A percentile compares a stretch with the other conserved stretches of the same genome.
These are phyloP conservation scores for Bettongia penicillata DNA, from an alignment of 2,113 vertebrate species.

Conservation along the genomic window DNA sequence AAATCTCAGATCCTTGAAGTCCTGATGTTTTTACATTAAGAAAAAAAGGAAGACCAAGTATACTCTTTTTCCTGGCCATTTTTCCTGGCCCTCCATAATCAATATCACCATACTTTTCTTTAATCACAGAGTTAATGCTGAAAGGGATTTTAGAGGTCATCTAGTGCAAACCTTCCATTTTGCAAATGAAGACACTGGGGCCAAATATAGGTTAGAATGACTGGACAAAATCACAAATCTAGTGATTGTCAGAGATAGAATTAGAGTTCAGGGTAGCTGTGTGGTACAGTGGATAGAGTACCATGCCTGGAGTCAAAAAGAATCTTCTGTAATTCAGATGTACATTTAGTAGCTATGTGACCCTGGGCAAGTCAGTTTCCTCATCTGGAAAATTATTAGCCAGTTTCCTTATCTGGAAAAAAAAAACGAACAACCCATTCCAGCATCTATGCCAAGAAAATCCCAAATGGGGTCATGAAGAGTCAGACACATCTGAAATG, in stretches of 20 bases:
- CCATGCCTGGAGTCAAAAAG: not conserved
- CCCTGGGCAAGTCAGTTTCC: not conserved
- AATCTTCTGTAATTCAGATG: not conserved
- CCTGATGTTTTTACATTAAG: too few relatives aligned
- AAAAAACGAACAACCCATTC: too few relatives aligned
- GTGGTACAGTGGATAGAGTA: not conserved
- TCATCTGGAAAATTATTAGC: not conserved
- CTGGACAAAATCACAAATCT: not conserved
- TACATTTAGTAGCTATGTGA: not conserved
- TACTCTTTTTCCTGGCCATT: too few relatives aligned
- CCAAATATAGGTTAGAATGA: not conserved
- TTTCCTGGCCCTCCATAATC: too few relatives aligned
- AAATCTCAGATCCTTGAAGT: too few relatives aligned
- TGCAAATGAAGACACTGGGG: not conserved
- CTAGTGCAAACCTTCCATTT: not conserved
- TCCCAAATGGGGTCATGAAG: too few relatives aligned
- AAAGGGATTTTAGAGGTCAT: not conserved
- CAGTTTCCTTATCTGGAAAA: not conserved
- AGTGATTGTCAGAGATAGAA: not conserved
- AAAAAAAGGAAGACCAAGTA: too few relatives aligned
- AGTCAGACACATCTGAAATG: not conserved
- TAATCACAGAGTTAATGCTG: not conserved
- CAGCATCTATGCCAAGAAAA: too few relatives aligned
- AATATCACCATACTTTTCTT: too few relatives aligned
- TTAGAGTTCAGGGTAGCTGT: not conserved